Base-by-base conservation (phyloP, 2,888 invertebrate species). In the Idaea aversata region DNA sequence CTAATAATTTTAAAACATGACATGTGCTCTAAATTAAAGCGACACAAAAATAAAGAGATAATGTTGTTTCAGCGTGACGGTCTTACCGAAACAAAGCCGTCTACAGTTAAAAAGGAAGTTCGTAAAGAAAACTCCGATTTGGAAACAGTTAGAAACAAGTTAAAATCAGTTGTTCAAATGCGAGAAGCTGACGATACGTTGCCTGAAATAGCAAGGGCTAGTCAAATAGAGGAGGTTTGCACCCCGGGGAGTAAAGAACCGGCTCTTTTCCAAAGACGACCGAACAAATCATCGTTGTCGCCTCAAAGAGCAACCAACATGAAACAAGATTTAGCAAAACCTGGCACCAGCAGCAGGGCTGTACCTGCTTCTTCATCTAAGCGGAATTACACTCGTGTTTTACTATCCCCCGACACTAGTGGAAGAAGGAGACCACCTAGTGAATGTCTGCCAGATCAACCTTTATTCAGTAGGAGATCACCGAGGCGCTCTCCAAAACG, bases 211-310 rank as follows among this genome's bases (percentile, higher is more conserved):
- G 87, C 87, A 5, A 81, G 87, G 65, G 87, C 86, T 15, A 84
- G 81, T 72, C 86, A 87, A 67, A 79, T 82, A 34, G 86, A 86
- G 72, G 87, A 84, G 65, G 73, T 81, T 15, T 86, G 86, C 63
- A 84, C 86, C 57, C 83, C 87, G 10, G 90, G 89, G 25, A 87
- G 87, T 69, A 91, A 90, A 72, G 91, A 91, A 71, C 89, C 91
- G 4, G 90, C 90, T 1, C 78, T 92, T 61, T 92, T 91, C 73
- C 91, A 92, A 74, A 85, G 91, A 68, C 78, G 92, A 66, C 90
- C 91, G 38, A 87, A 88, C 62, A 83, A 75, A 72, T 63, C 69
- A n/a, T 69, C 77, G 15, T 73, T 69, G 60, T 72, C 74, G 5
- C 75, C 73, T 59, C 65, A 67, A 47, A 66, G 70, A 58, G 68